Evolutionary conservation across 2,113 vertebrate species (phyloP), one percentile per base, ranked within the genome.

Genomic region (Eublepharis macularius): DNA sequence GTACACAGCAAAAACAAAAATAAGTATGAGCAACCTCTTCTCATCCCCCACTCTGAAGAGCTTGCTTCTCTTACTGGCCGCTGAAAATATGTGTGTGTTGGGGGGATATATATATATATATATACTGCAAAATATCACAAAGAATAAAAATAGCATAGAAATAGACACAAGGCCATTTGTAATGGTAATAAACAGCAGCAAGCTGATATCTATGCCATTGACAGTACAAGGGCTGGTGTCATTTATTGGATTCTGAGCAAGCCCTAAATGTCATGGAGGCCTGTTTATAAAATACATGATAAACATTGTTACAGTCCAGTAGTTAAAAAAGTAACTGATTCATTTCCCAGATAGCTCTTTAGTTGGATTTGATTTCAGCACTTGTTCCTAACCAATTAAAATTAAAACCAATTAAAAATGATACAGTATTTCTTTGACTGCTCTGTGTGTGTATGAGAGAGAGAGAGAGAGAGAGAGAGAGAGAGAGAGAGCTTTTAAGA

Each of bases 341-440:
- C 68, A 87, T 36, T 81, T 85, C 65, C 14, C 29, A 57, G 6
- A 77, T 82, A 88, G 69, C 6, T 87, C 4, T 72, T 82, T 89
- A 77, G 7, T 78, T 92, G 92, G 85, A 92, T 91, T 81, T 65
- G 89, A 77, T 91, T 80, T 91, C 69, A 89, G 68, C 41, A 77
- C 57, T 90, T 26, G 29, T 79, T 92, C 90, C 78, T 86, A 81
- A 79, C 81, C 84, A 94, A 93, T 89, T 86, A 87, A 36, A 92
- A 93, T n/a, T n/a, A n/a, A n/a, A n/a, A n/a, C n/a, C n/a, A n/a
- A n/a, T n/a, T n/a, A n/a, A n/a, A n/a, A n/a, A n/a, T n/a, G n/a
- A n/a, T n/a, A n/a, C n/a, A n/a, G n/a, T n/a, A n/a, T n/a, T n/a
- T n/a, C n/a, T n/a, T n/a, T n/a, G n/a, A n/a, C n/a, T n/a, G n/a